Evolutionary conservation across 1,140 invertebrate species (phyloP), one percentile per base, ranked within the genome.

Genomic region (Galleria mellonella): DNA sequence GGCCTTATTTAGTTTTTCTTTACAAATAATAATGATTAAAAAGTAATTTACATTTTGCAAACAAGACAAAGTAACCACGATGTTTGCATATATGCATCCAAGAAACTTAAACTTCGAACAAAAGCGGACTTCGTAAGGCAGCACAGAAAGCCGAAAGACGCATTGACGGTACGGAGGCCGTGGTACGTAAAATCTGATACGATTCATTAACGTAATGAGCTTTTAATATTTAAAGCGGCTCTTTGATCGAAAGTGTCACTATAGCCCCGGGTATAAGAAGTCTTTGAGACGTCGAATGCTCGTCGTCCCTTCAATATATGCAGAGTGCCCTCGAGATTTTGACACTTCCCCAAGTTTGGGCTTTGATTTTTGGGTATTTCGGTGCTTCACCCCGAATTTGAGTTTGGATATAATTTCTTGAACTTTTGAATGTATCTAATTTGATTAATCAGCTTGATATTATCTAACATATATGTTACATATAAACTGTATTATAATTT

Each of bases 131-230:
- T 67, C 50, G 45, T 60, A 65, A 65, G 63, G 71, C 56, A 46
- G 37, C 55, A 69, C 68, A 66, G 63, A 60, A 53, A 47, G 43
- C 72, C 61, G 56, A 67, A 60, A 73, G 69, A 70, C 55, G 51
- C 62, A 57, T 65, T 56, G 46, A 61, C 40, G 55, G 43, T 62
- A 53, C 55, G 59, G 43, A 52, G 60, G 17, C 2, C 17, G 17
- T 23, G 17, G 17, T 3, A 23, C 17, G 17, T 23, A 23, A 58
- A 74, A 84, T 82, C 83, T 75, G 84, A 87, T 87, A 87, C 72
- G 84, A 84, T 87, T 87, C 83, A 86, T 87, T 87, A 85, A 62
- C 62, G 65, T 79, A 83, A 87, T 74, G 81, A 79, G 56, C 65
- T 82, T 79, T 87, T 82, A 86, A 87, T 86, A 82, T 83, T 85